phyloP scores from a whole-genome alignment of 2,888 invertebrate genomes.

The Eurois occulta region DNA sequence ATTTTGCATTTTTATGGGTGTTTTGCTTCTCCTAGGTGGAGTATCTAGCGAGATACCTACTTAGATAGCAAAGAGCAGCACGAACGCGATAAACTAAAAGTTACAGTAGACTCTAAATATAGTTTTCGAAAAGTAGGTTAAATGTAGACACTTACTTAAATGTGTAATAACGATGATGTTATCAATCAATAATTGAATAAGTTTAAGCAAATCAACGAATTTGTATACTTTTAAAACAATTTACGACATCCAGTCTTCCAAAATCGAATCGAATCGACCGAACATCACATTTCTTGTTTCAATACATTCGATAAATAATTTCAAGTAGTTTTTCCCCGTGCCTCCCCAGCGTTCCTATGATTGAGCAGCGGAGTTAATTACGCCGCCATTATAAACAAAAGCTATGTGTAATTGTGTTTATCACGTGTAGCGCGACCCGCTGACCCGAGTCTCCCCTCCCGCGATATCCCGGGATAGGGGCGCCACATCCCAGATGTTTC shows the following conservation, averaged over 20 bases:
- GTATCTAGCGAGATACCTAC: slow-evolving; percentile 12
- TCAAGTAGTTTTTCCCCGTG: slow-evolving; percentile 29
- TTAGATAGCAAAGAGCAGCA: slow-evolving; percentile 22
- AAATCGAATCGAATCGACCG: neutral
- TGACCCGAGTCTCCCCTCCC: slow-evolving; percentile 63
- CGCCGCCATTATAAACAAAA: slow-evolving; percentile 53
- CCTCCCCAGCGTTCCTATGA: slow-evolving; percentile 12
- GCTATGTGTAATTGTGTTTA: slow-evolving; percentile 52
- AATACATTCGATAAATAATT: slow-evolving; percentile 16
- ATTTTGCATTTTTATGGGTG: neutral
- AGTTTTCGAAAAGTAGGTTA: no score
- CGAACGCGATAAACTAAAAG: neutral
- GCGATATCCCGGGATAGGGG: slow-evolving; percentile 22
- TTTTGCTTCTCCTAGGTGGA: neutral
- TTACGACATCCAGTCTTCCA: neutral
- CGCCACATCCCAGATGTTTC: slow-evolving; percentile 28
- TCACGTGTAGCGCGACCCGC: slow-evolving; percentile 68
- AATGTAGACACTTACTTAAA: neutral
- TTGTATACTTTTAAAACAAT: neutral
- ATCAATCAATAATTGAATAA: neutral
- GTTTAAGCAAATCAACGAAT: neutral
- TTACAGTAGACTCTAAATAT: neutral
- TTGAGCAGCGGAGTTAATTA: slow-evolving; percentile 49
- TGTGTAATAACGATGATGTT: neutral
- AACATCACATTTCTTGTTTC: neutral